Evolutionary conservation across 1,140 invertebrate genomes (phyloP), one percentile per base, ranked within the genome.

Genomic region (Dolichoris vasculosae): DNA sequence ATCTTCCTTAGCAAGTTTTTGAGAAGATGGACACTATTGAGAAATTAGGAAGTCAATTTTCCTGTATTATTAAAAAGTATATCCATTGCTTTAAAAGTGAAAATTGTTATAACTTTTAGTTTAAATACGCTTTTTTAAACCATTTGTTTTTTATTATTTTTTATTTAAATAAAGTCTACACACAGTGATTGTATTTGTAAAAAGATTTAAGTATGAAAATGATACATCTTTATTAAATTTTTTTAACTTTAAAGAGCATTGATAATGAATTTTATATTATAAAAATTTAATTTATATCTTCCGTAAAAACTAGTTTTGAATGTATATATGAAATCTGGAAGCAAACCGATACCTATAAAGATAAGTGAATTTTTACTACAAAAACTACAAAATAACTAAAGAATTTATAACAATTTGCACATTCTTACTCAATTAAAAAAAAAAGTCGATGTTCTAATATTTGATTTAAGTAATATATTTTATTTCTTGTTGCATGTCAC

Each of bases 1-100:
- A 84, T 91, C 86, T 91, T 90, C 87, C 89, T 85, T 81, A 59
- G 55, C 20, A 83, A 86, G 67, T 63, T 86, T 86, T 83, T 73
- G 82, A 75, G 82, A 86, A 87, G 87, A 87, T 69, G 78, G 80
- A 85, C 48, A 86, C 15, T 77, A 71, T 83, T 67, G 59, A 81
- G 77, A 80, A 71, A 86, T 83, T 51, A 82, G 79, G 43, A 84
- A 86, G 86, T 38, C 69, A 79, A 87, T 69, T 86, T 83, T 82
- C 55, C n/a, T 78, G 55, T 79, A 38, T 32, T 55, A 71, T 63
- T 78, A 30, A 86, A 87, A 82, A 71, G 87, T 88, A 84, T 82
- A 88, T 87, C 63, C 83, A 87, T 82, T 83, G 83, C 73, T 87
- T 82, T n/a, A 86, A 88, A 86, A 83, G 86, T 80, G 86, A 87